Conservation (phyloP, 2,888 invertebrate species). For the Tenthredo distinguenda region DNA sequence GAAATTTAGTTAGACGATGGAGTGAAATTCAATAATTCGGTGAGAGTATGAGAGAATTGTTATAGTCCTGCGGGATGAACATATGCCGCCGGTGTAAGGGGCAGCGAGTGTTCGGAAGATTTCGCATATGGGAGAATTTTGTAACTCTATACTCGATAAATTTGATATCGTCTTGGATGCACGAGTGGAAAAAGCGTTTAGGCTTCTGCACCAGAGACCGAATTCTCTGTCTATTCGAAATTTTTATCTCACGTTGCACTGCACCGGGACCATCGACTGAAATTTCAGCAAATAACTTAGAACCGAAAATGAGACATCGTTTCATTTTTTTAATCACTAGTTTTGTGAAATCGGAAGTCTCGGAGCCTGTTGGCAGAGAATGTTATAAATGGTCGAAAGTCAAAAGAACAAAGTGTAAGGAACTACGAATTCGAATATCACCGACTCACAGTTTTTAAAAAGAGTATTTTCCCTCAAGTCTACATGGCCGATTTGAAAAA, state of each 20-base stretch:
- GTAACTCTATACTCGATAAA: conserved; percentile 75
- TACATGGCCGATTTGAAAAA: too few relatives aligned
- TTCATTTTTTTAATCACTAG: not conserved
- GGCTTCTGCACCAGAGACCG: conserved; percentile 24
- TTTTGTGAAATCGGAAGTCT: not conserved
- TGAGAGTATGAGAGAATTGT: not conserved
- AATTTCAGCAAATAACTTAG: conserved; percentile 64
- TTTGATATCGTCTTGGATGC: conserved; percentile 70
- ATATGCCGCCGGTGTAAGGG: not conserved
- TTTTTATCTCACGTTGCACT: conserved; percentile 64
- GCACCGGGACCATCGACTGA: conserved; percentile 62
- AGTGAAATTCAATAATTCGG: not conserved
- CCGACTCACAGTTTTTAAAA: too few relatives aligned
- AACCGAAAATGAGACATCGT: not conserved
- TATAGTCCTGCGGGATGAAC: not conserved
- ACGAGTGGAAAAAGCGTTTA: conserved; percentile 55
- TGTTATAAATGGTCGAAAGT: too few relatives aligned
- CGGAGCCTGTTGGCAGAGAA: too few relatives aligned
- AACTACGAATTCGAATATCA: too few relatives aligned
- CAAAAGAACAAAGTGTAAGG: too few relatives aligned
- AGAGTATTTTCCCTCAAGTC: too few relatives aligned
- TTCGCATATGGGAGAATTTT: conserved; percentile 17
- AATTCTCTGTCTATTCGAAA: not conserved
- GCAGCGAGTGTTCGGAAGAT: not conserved
- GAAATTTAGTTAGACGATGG: not conserved